These are phyloP conservation scores for Sebastolobus altivelis DNA, from an alignment of 2,797 vertebrate genomes.

Conservation along the genomic window DNA sequence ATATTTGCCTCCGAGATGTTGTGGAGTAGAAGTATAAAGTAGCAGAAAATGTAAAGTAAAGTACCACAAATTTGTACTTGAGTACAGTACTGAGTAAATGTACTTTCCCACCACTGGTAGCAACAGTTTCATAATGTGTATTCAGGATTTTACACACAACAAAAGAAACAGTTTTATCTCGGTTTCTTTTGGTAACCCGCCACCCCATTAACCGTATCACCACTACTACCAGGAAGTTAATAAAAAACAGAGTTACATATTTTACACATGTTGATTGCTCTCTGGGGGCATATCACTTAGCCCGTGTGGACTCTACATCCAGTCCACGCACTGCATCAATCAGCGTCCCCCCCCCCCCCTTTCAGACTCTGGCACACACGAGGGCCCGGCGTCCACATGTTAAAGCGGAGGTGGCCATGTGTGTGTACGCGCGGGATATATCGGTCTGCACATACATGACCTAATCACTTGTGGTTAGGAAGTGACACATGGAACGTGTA, in stretches of 20 bases:
- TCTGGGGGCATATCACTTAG: conserved; percentile 58
- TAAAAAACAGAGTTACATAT: conserved; percentile 61
- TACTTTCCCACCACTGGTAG: background rate
- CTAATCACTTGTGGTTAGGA: conserved; percentile 57
- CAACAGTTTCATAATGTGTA: background rate
- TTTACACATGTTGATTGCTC: conserved; percentile 61
- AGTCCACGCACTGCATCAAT: conserved; percentile 42
- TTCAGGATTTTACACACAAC: background rate
- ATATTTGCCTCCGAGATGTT: background rate
- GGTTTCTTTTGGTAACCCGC: conserved; percentile 2
- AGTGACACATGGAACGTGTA: conserved; percentile 61
- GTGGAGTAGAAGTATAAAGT: background rate
- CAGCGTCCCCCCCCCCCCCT: conserved; percentile 33
- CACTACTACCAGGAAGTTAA: conserved; percentile 49
- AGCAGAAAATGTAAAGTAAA: background rate
- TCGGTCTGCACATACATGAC: conserved; percentile 40
- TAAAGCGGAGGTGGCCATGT: conserved; percentile 21
- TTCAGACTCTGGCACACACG: conserved; percentile 25
- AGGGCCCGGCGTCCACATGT: conserved; percentile 4
- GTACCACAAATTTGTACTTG: background rate
- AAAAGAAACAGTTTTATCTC: background rate
- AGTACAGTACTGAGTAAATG: background rate
- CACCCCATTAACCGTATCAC: conserved; percentile 11
- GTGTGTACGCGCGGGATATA: conserved; percentile 13
- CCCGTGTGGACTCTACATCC: conserved; percentile 55